Evolutionary conservation across 2,113 vertebrate species (phyloP).

Genomic region (Pao palembangensis): DNA sequence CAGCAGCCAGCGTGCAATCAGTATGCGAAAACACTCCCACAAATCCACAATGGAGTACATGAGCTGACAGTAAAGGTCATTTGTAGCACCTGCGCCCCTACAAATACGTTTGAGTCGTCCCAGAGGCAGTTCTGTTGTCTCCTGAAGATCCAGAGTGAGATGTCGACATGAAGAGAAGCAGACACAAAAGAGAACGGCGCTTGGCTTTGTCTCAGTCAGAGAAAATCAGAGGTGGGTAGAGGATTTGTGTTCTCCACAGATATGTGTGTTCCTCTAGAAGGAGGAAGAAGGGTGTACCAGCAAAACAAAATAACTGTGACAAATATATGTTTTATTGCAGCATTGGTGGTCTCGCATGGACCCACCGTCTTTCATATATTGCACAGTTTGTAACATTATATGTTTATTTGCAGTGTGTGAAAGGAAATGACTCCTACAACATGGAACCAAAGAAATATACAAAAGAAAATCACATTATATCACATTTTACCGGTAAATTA

Average conservation of each 20-base stretch:
- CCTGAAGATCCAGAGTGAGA: slow-evolving; percentile 19
- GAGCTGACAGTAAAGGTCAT: slow-evolving; percentile 57
- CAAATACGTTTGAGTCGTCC: slow-evolving; percentile 50
- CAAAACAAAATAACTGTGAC: background rate
- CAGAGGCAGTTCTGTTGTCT: slow-evolving; percentile 44
- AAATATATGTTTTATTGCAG: slow-evolving; percentile 24
- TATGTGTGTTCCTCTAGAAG: slow-evolving; percentile 11
- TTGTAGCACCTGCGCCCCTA: slow-evolving; percentile 57
- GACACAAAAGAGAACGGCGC: slow-evolving; percentile 14
- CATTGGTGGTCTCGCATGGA: slow-evolving; percentile 50
- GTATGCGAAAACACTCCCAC: slow-evolving; percentile 53
- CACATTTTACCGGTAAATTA: slow-evolving; percentile 14
- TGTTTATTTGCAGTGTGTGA: slow-evolving; percentile 31
- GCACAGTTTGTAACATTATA: background rate
- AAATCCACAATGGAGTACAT: slow-evolving; percentile 58
- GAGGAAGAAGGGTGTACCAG: background rate
- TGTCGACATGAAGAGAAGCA: background rate
- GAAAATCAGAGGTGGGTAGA: slow-evolving; percentile 17
- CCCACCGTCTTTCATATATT: slow-evolving; percentile 28
- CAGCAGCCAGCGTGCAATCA: slow-evolving; percentile 68
- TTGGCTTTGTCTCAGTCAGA: slow-evolving; percentile 16
- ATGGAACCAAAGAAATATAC: slow-evolving; percentile 35
- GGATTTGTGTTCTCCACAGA: slow-evolving; percentile 10
- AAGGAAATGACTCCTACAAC: slow-evolving; percentile 11
- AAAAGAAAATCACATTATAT: slow-evolving; percentile 33